Percentiles rank a stretch among this genome's conserved stretches.
phyloP scores from a whole-genome alignment of 2,797 vertebrate species.

The Vespertilio murinus region DNA sequence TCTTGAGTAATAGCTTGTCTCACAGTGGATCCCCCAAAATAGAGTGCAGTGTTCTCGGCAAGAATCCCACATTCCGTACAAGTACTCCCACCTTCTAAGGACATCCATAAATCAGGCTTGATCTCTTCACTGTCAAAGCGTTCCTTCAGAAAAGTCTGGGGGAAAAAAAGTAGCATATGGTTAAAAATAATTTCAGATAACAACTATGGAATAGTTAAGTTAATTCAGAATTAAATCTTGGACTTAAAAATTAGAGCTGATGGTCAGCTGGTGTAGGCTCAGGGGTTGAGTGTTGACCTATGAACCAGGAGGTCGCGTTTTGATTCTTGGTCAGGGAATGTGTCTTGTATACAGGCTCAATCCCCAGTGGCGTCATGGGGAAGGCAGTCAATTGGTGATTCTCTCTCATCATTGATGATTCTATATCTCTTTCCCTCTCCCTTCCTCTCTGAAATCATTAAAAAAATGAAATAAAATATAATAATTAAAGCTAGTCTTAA shows the following conservation, averaged over 20 bases:
- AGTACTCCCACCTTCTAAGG: slow-evolving; percentile 93
- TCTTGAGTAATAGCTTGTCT: slow-evolving; percentile 95
- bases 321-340: not conserved
- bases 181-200: slow-evolving; percentile 19
- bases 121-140: slow-evolving; percentile 96
- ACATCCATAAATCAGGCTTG: slow-evolving; percentile 94
- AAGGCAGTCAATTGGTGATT: no score
- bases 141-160: slow-evolving; percentile 95
- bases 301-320: no score
- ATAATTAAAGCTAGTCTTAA: not conserved
- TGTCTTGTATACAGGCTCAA: no score
- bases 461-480: no score
- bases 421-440: no score
- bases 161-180: slow-evolving; percentile 1
- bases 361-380: no score
- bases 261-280: not conserved
- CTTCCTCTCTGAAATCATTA: no score
- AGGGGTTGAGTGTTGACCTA: no score
- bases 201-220: not conserved
- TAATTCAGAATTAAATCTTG: not conserved
- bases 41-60: slow-evolving; percentile 94
- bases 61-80: slow-evolving; percentile 96
- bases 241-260: not conserved
- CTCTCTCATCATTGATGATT: no score
- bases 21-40: slow-evolving; percentile 93